A percentile compares a stretch with the other conserved stretches of the same genome.
Conservation (phyloP, 2,888 invertebrate species). For the Macaria notata region DNA sequence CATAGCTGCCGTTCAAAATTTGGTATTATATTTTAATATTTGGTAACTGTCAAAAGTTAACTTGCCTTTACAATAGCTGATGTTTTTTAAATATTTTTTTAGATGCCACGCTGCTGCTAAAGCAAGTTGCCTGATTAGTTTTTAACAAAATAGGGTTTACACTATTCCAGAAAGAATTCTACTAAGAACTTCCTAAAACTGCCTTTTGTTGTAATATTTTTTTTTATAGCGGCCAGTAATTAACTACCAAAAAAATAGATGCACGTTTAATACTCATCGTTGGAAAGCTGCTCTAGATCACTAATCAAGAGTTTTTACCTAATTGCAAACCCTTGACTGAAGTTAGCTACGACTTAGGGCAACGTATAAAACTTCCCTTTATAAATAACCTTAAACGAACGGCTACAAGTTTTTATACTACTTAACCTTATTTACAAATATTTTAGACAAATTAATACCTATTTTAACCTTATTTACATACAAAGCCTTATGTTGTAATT, state of each 20-base stretch:
- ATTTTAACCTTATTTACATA: conserved; percentile 4
- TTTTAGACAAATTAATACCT: not conserved
- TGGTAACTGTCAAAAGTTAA: too few relatives aligned
- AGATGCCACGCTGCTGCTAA: too few relatives aligned
- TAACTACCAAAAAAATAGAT: not conserved
- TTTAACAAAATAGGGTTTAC: too few relatives aligned
- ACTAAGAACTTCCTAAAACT: too few relatives aligned
- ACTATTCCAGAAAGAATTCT: too few relatives aligned
- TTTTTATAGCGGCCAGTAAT: not conserved
- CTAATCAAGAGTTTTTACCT: conserved; percentile 7
- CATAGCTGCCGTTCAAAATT: too few relatives aligned
- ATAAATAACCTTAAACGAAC: too few relatives aligned
- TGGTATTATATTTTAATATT: too few relatives aligned
- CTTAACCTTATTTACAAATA: conserved; percentile 2
- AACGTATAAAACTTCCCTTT: conserved; percentile 15
- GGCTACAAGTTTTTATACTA: not conserved
- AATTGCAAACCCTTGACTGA: conserved; percentile 7
- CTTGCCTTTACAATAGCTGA: too few relatives aligned
- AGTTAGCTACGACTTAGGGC: conserved; percentile 49
- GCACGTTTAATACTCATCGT: not conserved
- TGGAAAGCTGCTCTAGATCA: conserved; percentile 6
- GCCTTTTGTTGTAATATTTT: too few relatives aligned
- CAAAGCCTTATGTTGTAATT: not conserved
- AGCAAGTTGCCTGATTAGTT: too few relatives aligned
- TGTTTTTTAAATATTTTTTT: too few relatives aligned